Evolutionary conservation across 2,113 vertebrate species (phyloP), one percentile per base, ranked within the genome.

Genomic region (Circaetus cinerascens): DNA sequence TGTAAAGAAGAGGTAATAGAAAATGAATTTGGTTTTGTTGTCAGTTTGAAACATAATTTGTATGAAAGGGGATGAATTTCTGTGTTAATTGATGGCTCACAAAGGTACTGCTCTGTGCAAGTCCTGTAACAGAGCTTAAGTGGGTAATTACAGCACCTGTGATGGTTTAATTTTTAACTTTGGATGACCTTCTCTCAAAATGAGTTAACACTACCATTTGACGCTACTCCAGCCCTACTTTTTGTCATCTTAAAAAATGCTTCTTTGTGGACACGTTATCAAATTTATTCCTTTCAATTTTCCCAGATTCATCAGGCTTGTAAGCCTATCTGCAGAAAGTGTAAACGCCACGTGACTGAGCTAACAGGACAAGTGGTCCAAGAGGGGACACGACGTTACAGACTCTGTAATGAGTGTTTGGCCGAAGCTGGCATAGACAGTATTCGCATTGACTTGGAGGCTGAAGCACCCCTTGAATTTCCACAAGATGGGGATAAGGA

Each of bases 321-420:
- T 93, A 99, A 99, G 87, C 98, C 99, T 60, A 99, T 99, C 95
- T 99, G 99, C 98, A 98, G 99, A 91, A 99, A 99, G 88, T 99
- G 99, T 87, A 99, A 99, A 68, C 98, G 99, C 29, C 99, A 99
- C 3, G 99, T 99, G 92, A 99, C 99, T 0, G 99, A 99, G 92
- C 98, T 99, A n/a, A 99, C 98, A 0, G 99, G 99, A 2, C 99
- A 99, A 7, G 99, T 99, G 96, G 99, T 99, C 30, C 99, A 99
- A 73, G 99, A 99, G 94, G 99, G 99, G 29, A 99, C 99, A 0
- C 97, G 99, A 8, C 98, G 99, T 53, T 99, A 99, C 97, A 98
- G 99, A 94, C 99, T 99, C 51, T 99, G 99, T 91, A 98, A 98
- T 0, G 97, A 98, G 29, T 99, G 99, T 86, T 97, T 99, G 60